Conservation (phyloP, 2,797 vertebrate genomes). For the Trichosurus vulpecula region DNA sequence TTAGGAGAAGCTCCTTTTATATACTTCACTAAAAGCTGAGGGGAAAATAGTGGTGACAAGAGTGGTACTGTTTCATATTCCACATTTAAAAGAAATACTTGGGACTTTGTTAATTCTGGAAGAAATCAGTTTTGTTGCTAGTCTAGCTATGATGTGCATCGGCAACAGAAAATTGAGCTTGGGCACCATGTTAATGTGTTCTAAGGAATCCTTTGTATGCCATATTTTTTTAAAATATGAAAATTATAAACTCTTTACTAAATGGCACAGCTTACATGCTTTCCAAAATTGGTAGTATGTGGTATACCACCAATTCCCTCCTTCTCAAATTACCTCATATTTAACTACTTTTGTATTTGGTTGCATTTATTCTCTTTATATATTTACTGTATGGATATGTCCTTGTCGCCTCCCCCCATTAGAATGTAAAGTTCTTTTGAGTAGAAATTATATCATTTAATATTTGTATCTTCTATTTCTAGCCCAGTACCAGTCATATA, state of each 20-base stretch:
- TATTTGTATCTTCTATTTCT: background rate
- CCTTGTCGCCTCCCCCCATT: background rate
- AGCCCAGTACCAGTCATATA: background rate
- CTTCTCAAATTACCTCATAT: background rate
- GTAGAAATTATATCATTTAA: background rate
- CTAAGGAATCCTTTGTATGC: background rate
- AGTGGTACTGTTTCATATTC: background rate
- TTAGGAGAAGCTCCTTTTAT: background rate
- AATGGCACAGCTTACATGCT: background rate
- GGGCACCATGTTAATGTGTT: background rate
- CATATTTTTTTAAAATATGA: background rate
- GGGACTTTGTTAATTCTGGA: background rate
- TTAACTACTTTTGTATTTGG: background rate
- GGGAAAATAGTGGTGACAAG: slow-evolving; percentile 11
- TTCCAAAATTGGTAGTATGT: background rate
- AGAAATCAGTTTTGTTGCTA: background rate
- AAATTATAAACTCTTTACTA: background rate
- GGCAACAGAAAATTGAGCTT: background rate
- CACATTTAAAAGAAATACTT: background rate
- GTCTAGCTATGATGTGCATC: background rate
- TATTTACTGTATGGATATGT: background rate
- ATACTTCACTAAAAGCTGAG: background rate
- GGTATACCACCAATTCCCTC: background rate
- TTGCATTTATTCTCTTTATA: background rate
- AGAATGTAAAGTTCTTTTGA: background rate